Evolutionary conservation across 2,888 invertebrate genomes (phyloP).

Genomic region (Tinea pellionella): DNA sequence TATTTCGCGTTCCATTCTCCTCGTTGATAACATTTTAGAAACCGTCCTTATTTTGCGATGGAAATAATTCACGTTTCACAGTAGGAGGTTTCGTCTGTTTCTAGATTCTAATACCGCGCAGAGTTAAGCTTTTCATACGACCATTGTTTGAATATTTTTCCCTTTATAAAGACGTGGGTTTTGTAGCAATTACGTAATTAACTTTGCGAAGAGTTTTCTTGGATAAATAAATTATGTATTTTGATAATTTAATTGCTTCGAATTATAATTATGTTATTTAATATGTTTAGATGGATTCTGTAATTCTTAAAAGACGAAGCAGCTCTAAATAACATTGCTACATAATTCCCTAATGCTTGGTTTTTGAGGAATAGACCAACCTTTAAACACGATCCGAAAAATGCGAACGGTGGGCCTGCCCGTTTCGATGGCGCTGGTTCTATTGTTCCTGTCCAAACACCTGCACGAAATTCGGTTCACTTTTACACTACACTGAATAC

Average conservation of each 20-base stretch:
- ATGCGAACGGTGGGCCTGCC: too few relatives aligned
- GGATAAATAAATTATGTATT: neutral
- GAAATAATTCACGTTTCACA: neutral
- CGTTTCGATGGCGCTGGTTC: too few relatives aligned
- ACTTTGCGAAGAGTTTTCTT: neutral
- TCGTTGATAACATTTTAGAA: neutral
- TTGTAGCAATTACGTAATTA: slow-evolving; percentile 6
- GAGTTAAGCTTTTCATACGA: neutral
- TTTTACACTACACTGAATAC: too few relatives aligned
- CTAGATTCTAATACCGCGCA: neutral
- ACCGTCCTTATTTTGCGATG: neutral
- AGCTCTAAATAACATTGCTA: too few relatives aligned
- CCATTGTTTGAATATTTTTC: slow-evolving; percentile 3
- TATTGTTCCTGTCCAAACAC: too few relatives aligned
- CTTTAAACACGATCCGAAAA: too few relatives aligned
- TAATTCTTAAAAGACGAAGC: too few relatives aligned
- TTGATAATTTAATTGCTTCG: neutral
- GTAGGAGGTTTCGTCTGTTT: slow-evolving; percentile 9
- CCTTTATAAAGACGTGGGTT: neutral
- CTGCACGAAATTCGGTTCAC: too few relatives aligned
- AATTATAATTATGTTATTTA: neutral
- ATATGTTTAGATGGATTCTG: too few relatives aligned
- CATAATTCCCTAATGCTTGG: too few relatives aligned
- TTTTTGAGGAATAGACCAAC: too few relatives aligned
- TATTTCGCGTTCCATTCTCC: too few relatives aligned